phyloP scores from a whole-genome alignment of 2,888 invertebrate species.

The Chymomyza caudatula region DNA sequence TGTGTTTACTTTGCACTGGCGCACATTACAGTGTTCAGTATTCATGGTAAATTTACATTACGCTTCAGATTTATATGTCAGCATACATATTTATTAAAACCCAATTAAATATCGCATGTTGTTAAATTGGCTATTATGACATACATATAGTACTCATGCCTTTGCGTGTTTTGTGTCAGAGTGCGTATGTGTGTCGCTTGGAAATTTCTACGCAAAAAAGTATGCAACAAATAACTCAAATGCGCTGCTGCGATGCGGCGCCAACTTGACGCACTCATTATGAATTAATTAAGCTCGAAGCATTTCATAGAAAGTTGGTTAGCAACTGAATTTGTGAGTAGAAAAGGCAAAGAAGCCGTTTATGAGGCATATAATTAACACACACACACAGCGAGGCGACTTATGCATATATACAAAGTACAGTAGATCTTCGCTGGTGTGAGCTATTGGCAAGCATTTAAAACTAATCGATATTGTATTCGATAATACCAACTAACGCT shows the following conservation, averaged over 20 bases:
- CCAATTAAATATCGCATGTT: slow-evolving; percentile 67
- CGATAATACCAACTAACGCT: too few species aligned
- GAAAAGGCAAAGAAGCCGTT: background rate
- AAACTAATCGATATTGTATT: too few species aligned
- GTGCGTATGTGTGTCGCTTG: background rate
- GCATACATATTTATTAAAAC: slow-evolving; percentile 45
- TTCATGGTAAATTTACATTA: slow-evolving; percentile 48
- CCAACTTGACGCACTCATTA: slow-evolving; percentile 35
- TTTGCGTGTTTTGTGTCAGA: background rate
- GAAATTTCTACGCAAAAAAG: slow-evolving; percentile 14
- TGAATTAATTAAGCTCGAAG: slow-evolving; percentile 55
- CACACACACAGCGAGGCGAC: background rate
- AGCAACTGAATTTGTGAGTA: background rate
- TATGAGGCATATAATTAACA: background rate
- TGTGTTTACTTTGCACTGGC: slow-evolving; percentile 11
- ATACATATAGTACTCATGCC: background rate
- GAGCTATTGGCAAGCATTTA: background rate
- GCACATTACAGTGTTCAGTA: slow-evolving; percentile 17
- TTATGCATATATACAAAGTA: background rate
- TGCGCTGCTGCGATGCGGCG: slow-evolving; percentile 5
- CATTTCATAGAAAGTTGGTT: slow-evolving; percentile 28
- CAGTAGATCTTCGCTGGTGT: background rate
- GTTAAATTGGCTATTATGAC: slow-evolving; percentile 41
- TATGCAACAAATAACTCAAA: slow-evolving; percentile 28
- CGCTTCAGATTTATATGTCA: slow-evolving; percentile 31